Evolutionary conservation across 1,140 invertebrate species (phyloP).

Genomic region (Drosophila cardini): DNA sequence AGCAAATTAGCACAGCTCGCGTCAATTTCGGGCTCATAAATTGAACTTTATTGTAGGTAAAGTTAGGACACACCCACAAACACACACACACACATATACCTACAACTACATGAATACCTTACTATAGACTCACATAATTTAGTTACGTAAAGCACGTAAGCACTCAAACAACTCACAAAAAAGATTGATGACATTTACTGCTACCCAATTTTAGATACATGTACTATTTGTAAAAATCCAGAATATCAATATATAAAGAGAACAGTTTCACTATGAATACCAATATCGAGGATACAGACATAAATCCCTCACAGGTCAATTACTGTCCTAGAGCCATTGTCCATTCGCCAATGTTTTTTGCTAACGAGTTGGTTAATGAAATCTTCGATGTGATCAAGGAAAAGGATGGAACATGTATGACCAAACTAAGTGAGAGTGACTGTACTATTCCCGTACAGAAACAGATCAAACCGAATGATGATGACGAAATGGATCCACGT

Average conservation of each 20-base stretch:
- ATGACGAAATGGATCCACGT: constrained; percentile 57
- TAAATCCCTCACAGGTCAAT: not conserved
- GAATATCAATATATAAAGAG: not conserved
- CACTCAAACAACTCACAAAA: constrained; percentile 5
- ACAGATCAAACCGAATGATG: not conserved
- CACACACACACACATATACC: not conserved
- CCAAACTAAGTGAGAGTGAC: constrained; percentile 11
- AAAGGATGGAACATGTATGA: not conserved
- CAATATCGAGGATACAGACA: not conserved
- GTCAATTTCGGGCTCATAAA: constrained; percentile 54
- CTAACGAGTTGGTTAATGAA: constrained; percentile 13
- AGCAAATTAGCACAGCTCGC: constrained; percentile 67
- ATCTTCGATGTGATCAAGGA: constrained; percentile 15
- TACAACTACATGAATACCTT: no score
- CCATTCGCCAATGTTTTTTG: not conserved
- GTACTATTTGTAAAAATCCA: not conserved
- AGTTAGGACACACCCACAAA: not conserved
- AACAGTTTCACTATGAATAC: not conserved
- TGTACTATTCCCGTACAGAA: not conserved
- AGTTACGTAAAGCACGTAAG: constrained; percentile 27
- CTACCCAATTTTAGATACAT: not conserved
- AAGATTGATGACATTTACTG: constrained; percentile 3
- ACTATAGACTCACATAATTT: constrained; percentile 25
- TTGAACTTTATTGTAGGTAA: constrained; percentile 22
- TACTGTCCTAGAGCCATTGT: not conserved